Evolutionary conservation across 2,113 vertebrate species (phyloP).

Genomic region (Sceloporus tristichus): DNA sequence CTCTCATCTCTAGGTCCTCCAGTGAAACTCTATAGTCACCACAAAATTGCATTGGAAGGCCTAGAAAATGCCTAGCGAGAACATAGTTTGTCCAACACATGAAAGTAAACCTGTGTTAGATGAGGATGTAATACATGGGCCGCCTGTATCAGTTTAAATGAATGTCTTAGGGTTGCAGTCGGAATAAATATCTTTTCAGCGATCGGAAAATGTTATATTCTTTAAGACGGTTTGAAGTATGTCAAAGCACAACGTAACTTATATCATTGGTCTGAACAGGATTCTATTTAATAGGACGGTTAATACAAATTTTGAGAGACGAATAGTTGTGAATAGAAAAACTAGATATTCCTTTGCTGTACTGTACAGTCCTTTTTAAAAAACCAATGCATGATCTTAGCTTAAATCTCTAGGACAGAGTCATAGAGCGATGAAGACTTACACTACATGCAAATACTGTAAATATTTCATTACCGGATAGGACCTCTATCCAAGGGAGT

Average conservation of each 20-base stretch:
- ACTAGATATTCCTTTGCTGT: neutral
- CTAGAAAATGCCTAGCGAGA: no score
- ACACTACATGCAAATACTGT: neutral
- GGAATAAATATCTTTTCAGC: slow-evolving; percentile 68
- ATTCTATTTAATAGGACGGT: neutral
- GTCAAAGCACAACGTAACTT: slow-evolving; percentile 7
- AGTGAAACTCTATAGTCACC: no score
- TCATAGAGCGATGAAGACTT: neutral
- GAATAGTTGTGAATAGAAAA: neutral
- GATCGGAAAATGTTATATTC: slow-evolving; percentile 51
- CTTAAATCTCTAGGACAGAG: no score
- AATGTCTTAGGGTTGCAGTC: slow-evolving; percentile 65
- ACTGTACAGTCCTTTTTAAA: neutral
- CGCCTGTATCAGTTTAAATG: slow-evolving; percentile 64
- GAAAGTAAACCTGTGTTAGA: no score
- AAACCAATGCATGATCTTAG: neutral
- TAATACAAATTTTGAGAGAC: slow-evolving; percentile 27
- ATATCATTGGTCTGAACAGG: slow-evolving; percentile 30
- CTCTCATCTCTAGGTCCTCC: no score
- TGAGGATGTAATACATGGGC: no score
- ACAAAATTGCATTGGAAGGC: no score
- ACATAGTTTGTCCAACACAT: no score
- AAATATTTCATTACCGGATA: neutral
- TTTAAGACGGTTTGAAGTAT: slow-evolving; percentile 37
- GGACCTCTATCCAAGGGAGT: neutral